Percentiles rank a stretch among this genome's conserved stretches.
Evolutionary conservation across 2,797 vertebrate species (phyloP).

Genomic region (Pangasius larnaudii): DNA sequence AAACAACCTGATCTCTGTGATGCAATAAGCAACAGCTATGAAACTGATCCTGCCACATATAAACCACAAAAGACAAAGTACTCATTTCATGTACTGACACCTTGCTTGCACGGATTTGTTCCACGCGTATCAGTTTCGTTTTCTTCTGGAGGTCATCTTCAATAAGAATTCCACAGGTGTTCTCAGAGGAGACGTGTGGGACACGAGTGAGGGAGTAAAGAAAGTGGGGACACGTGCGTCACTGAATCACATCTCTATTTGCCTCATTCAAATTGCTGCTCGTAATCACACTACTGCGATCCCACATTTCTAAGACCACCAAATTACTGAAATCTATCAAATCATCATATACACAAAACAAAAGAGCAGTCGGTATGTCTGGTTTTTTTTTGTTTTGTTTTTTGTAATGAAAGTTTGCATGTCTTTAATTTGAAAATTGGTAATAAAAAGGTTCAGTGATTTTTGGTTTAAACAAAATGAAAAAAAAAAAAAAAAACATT

Average conservation of each 20-base stretch:
- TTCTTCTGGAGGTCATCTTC: slow-evolving; percentile 1
- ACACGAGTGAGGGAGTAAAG: neutral
- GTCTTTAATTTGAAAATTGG: neutral
- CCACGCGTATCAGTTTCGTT: neutral
- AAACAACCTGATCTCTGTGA: slow-evolving; percentile 19
- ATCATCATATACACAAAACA: neutral
- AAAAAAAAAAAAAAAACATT: neutral
- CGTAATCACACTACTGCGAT: neutral
- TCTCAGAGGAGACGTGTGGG: neutral
- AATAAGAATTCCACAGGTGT: neutral
- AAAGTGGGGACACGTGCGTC: neutral
- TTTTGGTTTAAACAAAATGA: neutral
- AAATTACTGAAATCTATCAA: neutral
- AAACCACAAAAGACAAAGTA: neutral
- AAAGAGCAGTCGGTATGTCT: neutral
- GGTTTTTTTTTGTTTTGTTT: neutral
- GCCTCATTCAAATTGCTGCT: neutral
- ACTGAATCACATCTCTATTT: neutral
- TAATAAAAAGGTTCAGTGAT: neutral
- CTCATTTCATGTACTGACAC: neutral
- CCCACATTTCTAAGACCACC: neutral
- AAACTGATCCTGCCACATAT: slow-evolving; percentile 10
- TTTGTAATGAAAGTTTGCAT: neutral
- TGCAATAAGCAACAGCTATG: slow-evolving; percentile 4
- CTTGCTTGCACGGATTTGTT: neutral